phyloP scores from a whole-genome alignment of 2,797 vertebrate genomes.

The Rousettus madagascariensis region DNA sequence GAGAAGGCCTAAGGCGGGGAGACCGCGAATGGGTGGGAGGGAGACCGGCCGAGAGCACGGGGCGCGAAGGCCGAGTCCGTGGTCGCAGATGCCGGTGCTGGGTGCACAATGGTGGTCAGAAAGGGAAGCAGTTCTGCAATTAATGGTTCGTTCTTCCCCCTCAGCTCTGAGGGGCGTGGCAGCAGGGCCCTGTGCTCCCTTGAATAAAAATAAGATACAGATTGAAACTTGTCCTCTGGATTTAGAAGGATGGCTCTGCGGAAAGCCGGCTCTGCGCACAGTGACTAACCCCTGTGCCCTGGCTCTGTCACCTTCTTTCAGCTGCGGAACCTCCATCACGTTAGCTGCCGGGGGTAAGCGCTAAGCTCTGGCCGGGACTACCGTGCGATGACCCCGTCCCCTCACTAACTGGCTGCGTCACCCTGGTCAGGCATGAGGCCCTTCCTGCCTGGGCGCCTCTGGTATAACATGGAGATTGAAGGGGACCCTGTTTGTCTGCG shows the following conservation, averaged over 20 bases:
- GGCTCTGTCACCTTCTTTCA: neutral
- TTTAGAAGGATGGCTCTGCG: neutral
- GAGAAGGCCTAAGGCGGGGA: neutral
- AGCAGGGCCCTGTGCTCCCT: neutral
- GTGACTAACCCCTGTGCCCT: neutral
- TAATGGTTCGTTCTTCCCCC: neutral
- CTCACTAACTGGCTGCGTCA: neutral
- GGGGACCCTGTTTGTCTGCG: too few species aligned
- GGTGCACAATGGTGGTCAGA: neutral
- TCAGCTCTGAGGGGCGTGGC: too few species aligned
- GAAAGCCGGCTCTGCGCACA: neutral
- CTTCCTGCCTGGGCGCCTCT: neutral
- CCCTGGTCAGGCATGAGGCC: too few species aligned
- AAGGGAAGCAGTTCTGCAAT: neutral
- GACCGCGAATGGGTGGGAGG: neutral
- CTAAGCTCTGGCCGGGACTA: neutral
- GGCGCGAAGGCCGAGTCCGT: neutral
- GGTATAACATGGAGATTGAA: neutral
- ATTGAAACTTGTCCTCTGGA: neutral
- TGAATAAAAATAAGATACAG: neutral
- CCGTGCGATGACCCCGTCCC: too few species aligned
- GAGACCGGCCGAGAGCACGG: accelerated
- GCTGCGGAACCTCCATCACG: neutral
- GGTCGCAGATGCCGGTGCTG: neutral
- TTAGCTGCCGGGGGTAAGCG: neutral